Conservation (phyloP, 2,888 invertebrate genomes). For the Nesidiocoris tenuis region DNA sequence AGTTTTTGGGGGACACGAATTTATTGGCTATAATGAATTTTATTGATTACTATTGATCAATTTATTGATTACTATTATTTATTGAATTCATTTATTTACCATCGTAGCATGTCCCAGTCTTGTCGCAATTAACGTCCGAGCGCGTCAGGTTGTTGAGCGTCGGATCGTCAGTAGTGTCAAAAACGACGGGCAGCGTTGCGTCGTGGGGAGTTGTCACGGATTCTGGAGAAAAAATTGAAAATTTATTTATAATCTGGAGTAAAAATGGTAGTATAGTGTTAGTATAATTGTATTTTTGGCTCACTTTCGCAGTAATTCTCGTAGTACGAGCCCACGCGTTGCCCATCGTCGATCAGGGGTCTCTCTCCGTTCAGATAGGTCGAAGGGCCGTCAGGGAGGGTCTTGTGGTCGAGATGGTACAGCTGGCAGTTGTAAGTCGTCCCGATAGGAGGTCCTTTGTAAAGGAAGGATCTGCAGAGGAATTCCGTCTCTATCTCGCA, state of each 20-base stretch:
- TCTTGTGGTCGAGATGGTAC: conserved; percentile 89
- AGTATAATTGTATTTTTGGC: too few species aligned
- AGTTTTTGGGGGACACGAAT: too few species aligned
- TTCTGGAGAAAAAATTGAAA: conserved; percentile 60
- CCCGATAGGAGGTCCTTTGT: conserved; percentile 66
- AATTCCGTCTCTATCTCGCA: conserved; percentile 93
- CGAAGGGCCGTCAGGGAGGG: conserved; percentile 87
- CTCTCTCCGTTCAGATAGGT: conserved; percentile 86
- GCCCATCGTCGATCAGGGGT: conserved; percentile 87
- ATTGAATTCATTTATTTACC: too few species aligned
- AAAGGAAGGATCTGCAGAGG: conserved; percentile 80
- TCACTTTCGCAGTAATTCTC: conserved; percentile 89
- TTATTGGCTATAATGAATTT: too few species aligned
- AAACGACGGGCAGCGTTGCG: conserved; percentile 68
- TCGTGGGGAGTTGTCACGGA: conserved; percentile 54
- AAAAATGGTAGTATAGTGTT: background rate
- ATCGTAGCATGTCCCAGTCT: conserved; percentile 92
- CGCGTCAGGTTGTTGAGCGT: conserved; percentile 71
- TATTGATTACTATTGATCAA: too few species aligned
- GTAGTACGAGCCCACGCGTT: conserved; percentile 83
- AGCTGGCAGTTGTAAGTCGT: conserved; percentile 86
- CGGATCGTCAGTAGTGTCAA: conserved; percentile 76
- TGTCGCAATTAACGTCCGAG: conserved; percentile 85
- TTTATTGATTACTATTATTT: too few species aligned
- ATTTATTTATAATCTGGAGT: background rate